Conservation (phyloP, 2,113 vertebrate species). For the Clinocottus analis region DNA sequence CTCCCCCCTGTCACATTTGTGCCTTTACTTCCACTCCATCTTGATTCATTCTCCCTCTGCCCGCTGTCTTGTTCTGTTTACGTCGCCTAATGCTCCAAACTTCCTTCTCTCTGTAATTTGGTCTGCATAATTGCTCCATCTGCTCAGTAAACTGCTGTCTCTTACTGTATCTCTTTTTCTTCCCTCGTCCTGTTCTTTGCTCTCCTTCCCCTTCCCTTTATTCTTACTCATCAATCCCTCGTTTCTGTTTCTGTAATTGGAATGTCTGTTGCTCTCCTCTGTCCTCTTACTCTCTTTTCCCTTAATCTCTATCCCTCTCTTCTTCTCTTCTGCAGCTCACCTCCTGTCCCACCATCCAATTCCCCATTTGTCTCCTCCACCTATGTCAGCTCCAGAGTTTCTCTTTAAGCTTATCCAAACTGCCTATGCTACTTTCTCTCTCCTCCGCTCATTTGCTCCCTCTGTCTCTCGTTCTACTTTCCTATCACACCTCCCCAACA, state of each 20-base stretch:
- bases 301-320: constrained; percentile 34
- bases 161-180: constrained; percentile 56
- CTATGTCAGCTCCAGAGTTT: constrained; percentile 62
- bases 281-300: constrained; percentile 57
- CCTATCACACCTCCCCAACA: constrained; percentile 47
- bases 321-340: constrained; percentile 16
- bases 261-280: constrained; percentile 65
- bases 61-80: constrained; percentile 42
- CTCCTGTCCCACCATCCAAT: constrained; percentile 57
- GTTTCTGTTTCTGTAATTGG: constrained; percentile 72
- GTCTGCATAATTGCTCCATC: constrained; percentile 77
- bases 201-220: constrained; percentile 39
- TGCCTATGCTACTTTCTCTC: constrained; percentile 50
- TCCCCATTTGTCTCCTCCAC: constrained; percentile 71
- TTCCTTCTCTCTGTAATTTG: constrained; percentile 69
- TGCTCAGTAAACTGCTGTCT: constrained; percentile 70
- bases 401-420: constrained; percentile 55
- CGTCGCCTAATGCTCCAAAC: constrained; percentile 45
- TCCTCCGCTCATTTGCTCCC: constrained; percentile 55
- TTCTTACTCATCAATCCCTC: constrained; percentile 65
- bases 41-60: constrained; percentile 37
- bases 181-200: constrained; percentile 44
- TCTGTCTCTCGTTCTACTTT: constrained; percentile 22
- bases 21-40: constrained; percentile 45
- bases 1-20: constrained; percentile 36